These are phyloP conservation scores for Myrmecobius fasciatus DNA, from an alignment of 2,113 vertebrate species.

Conservation along the genomic window DNA sequence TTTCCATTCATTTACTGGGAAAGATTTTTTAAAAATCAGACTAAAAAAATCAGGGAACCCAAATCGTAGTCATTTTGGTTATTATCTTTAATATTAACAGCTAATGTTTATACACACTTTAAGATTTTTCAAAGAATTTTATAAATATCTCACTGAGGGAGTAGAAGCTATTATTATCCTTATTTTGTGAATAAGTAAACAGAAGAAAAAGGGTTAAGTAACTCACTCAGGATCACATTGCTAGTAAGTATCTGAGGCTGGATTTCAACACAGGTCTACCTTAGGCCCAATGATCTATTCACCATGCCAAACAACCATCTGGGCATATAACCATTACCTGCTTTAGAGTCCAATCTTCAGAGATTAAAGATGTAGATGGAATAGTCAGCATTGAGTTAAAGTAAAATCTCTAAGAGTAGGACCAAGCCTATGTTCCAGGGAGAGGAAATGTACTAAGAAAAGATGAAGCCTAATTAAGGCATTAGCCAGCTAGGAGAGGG, in stretches of 20 bases:
- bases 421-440: neutral
- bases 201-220: neutral
- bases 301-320: neutral
- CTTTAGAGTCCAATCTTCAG: neutral
- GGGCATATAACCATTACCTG: neutral
- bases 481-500: neutral
- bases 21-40: neutral
- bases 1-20: neutral
- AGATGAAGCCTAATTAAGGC: neutral
- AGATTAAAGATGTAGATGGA: neutral
- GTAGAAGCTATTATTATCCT: neutral
- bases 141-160: neutral
- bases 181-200: neutral
- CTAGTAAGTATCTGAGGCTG: neutral
- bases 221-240: neutral
- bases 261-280: neutral
- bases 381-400: neutral
- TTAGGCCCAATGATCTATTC: neutral
- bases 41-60: neutral
- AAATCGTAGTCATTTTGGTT: neutral
- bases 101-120: neutral
- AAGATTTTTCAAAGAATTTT: neutral
- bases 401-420: neutral
- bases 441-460: neutral
- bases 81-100: neutral